Percentiles rank a stretch among this genome's conserved stretches.
Evolutionary conservation across 2,113 vertebrate genomes (phyloP).

Genomic region (Cephalopholis sonnerati): DNA sequence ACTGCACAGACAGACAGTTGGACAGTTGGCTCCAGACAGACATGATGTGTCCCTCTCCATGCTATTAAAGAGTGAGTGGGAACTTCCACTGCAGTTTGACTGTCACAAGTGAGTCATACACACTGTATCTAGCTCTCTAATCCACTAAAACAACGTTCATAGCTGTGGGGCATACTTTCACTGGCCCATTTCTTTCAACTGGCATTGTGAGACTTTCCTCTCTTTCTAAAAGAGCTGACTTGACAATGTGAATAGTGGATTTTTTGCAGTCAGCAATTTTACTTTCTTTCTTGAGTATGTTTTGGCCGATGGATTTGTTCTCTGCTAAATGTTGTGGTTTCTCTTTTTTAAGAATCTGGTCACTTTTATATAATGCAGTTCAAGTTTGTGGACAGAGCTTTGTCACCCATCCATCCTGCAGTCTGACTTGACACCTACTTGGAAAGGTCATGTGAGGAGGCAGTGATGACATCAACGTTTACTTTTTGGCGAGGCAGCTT

Average conservation of each 20-base stretch:
- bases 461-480: neutral
- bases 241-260: neutral
- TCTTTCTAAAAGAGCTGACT: slow-evolving; percentile 18
- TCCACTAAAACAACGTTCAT: slow-evolving; percentile 26
- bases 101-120: slow-evolving; percentile 17
- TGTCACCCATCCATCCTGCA: neutral
- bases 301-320: slow-evolving; percentile 14
- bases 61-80: neutral
- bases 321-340: slow-evolving; percentile 7
- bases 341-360: neutral
- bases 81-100: slow-evolving; percentile 21
- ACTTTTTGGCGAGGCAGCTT: neutral
- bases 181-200: neutral
- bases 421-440: neutral
- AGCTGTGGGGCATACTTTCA: neutral
- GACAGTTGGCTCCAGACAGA: slow-evolving; percentile 3
- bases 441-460: neutral
- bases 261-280: slow-evolving; percentile 7
- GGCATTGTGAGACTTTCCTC: neutral
- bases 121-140: slow-evolving; percentile 4
- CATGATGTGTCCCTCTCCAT: neutral
- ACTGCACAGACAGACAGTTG: neutral
- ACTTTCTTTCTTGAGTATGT: neutral
- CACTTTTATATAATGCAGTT: neutral
- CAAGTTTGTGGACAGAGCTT: neutral